Evolutionary conservation across 2,113 vertebrate species (phyloP).

Genomic region (Bolborhynchus lineola): DNA sequence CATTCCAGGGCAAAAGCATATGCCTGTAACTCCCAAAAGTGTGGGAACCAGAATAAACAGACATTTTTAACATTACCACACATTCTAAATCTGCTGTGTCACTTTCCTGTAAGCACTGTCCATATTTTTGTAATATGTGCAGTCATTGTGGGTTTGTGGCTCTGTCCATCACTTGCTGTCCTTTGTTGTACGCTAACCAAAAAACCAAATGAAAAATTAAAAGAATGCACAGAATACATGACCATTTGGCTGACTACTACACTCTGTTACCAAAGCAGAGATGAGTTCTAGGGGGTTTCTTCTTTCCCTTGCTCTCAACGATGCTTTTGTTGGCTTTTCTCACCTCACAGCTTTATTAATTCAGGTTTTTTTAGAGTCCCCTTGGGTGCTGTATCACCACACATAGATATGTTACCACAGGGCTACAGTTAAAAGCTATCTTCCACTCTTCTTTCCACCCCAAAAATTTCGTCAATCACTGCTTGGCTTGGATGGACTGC

Average conservation of each 20-base stretch:
- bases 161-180: constrained; percentile 18
- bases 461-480: not conserved
- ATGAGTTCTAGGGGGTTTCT: not conserved
- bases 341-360: constrained; percentile 23
- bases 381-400: not conserved
- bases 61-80: constrained; percentile 72
- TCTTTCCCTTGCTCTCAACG: not conserved
- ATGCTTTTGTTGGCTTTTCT: not conserved
- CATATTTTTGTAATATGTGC: not conserved
- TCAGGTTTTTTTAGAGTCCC: not conserved
- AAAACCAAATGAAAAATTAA: constrained; percentile 54
- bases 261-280: not conserved
- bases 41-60: constrained; percentile 74
- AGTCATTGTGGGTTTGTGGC: constrained; percentile 60
- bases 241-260: not conserved
- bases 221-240: constrained; percentile 27
- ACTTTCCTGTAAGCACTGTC: constrained; percentile 60
- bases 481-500: not conserved
- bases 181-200: constrained; percentile 32
- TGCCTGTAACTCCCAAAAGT: constrained; percentile 78
- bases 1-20: constrained; percentile 79
- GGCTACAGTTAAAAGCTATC: not conserved
- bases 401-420: not conserved
- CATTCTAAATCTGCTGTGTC: constrained; percentile 51
- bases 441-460: not conserved